phyloP scores from a whole-genome alignment of 2,888 invertebrate species.

The Chaitophorus viminalis region DNA sequence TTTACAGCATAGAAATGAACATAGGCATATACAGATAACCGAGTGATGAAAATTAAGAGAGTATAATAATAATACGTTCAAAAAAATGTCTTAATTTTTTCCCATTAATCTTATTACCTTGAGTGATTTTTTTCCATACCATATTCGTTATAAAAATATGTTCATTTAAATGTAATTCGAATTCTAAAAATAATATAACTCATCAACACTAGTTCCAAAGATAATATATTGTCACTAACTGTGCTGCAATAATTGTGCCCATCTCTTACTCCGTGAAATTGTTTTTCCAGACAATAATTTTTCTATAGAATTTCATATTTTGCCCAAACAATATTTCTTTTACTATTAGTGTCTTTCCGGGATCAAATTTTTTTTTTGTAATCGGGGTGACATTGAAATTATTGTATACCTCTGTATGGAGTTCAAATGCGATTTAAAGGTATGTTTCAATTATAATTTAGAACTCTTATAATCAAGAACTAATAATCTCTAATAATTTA shows the following conservation, averaged over 20 bases:
- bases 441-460: not conserved
- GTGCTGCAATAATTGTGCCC: not conserved
- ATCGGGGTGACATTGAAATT: not conserved
- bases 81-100: not conserved
- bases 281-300: not conserved
- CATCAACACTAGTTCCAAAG: not conserved
- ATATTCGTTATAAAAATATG: not conserved
- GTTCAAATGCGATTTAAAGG: not conserved
- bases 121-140: not conserved
- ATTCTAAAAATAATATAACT: not conserved
- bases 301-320: not conserved
- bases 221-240: not conserved
- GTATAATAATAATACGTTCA: no score
- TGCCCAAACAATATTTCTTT: no score
- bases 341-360: no score
- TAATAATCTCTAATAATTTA: no score
- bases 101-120: not conserved
- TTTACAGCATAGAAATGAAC: not conserved
- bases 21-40: no score
- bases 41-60: not conserved
- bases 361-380: no score
- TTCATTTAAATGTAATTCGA: not conserved
- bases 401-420: not conserved
- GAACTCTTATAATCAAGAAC: no score
- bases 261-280: not conserved